A percentile compares a stretch with the other conserved stretches of the same genome.
These are phyloP conservation scores for Petrocephalus schoutedeni DNA, from an alignment of 2,797 vertebrate species.

Conservation along the genomic window DNA sequence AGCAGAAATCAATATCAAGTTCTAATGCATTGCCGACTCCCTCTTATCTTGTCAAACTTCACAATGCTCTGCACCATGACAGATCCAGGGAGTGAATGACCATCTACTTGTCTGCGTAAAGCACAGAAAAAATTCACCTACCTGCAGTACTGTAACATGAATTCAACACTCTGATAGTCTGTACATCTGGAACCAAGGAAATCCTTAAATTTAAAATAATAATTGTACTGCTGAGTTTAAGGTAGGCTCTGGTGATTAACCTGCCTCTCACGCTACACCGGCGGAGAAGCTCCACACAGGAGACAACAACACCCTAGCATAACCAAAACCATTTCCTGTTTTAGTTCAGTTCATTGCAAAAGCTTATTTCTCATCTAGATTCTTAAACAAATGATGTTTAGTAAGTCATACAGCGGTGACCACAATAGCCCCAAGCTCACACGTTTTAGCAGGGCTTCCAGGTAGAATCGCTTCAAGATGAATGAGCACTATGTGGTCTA, in stretches of 20 bases:
- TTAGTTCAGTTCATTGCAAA: neutral
- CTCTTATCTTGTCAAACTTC: neutral
- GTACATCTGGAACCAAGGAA: neutral
- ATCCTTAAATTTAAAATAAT: neutral
- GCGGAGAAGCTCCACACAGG: too few species aligned
- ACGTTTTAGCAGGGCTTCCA: neutral
- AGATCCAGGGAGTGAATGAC: neutral
- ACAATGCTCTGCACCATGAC: neutral
- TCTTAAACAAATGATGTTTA: neutral
- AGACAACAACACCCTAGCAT: neutral
- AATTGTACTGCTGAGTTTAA: neutral
- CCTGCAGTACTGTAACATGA: neutral
- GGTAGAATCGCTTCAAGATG: neutral
- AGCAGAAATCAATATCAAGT: neutral
- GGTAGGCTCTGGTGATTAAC: neutral
- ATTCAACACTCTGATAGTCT: neutral
- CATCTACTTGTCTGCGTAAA: neutral
- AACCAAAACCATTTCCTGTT: conserved; percentile 24
- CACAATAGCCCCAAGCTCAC: neutral
- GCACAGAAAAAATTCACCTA: conserved; percentile 8
- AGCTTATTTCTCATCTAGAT: neutral
- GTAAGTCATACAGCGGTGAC: neutral
- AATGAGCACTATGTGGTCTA: neutral
- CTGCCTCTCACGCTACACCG: neutral
- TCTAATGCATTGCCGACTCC: neutral